Percentiles rank a stretch among this genome's conserved stretches.
phyloP scores from a whole-genome alignment of 2,113 vertebrate species.

The Rallus limicola region DNA sequence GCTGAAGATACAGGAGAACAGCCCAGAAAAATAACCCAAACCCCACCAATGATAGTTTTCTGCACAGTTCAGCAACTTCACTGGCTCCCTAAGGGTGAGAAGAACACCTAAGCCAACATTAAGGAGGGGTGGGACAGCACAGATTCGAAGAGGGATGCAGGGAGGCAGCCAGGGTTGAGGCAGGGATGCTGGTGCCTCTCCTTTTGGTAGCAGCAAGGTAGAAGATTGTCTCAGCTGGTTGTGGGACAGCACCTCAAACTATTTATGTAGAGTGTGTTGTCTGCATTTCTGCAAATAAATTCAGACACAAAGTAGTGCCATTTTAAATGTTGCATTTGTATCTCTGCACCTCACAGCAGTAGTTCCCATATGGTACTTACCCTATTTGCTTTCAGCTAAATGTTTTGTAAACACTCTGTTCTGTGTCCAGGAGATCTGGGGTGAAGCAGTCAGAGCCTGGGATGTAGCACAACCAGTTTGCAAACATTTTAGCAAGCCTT shows the following conservation, averaged over 20 bases:
- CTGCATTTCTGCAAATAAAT: background rate
- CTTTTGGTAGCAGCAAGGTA: background rate
- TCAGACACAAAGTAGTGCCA: background rate
- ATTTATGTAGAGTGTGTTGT: accelerated
- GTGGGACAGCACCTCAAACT: background rate
- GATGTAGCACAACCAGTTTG: background rate
- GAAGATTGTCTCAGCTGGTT: background rate
- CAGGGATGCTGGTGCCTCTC: background rate
- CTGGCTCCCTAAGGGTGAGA: background rate
- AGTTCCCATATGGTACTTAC: background rate
- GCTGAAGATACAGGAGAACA: background rate
- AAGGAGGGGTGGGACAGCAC: background rate
- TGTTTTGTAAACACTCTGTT: background rate
- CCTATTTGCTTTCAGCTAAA: background rate
- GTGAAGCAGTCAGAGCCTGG: accelerated
- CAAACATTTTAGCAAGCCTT: background rate
- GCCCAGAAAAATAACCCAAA: background rate
- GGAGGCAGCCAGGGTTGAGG: background rate
- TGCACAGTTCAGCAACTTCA: background rate
- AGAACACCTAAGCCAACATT: background rate
- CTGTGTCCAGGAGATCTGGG: background rate
- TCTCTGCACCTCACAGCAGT: background rate
- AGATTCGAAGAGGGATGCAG: background rate
- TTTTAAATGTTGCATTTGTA: background rate
- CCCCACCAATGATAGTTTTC: accelerated